phyloP scores from a whole-genome alignment of 2,888 invertebrate genomes.

The Smittia sp. region DNA sequence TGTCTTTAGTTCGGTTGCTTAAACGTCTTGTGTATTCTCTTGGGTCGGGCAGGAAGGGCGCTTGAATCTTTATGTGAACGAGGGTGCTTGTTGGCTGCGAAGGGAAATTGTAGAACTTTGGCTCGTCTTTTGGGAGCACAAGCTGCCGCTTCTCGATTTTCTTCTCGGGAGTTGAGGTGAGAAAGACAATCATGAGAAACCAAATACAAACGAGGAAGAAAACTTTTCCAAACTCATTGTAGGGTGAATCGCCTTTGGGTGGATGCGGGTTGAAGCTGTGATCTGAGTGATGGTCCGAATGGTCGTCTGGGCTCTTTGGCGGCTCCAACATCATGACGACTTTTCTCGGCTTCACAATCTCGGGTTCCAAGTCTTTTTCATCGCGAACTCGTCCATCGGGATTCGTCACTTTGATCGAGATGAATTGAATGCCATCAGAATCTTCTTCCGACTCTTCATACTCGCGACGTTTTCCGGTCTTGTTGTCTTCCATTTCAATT shows the following conservation, averaged over 20 bases:
- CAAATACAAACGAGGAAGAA: slow-evolving; percentile 36
- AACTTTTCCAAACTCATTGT: slow-evolving; percentile 27
- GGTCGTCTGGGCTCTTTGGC: background rate
- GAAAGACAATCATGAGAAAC: slow-evolving; percentile 42
- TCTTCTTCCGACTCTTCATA: slow-evolving; percentile 32
- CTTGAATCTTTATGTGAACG: slow-evolving; percentile 55
- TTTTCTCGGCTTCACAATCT: background rate
- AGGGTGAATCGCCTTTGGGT: slow-evolving; percentile 11
- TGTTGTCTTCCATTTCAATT: slow-evolving; percentile 25
- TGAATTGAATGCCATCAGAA: slow-evolving; percentile 46
- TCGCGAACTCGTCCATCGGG: background rate
- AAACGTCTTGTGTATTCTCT: background rate
- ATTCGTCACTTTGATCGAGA: slow-evolving; percentile 45
- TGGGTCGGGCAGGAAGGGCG: slow-evolving; percentile 55
- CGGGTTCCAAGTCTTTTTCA: background rate
- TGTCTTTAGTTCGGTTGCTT: background rate
- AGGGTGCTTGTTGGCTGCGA: slow-evolving; percentile 48
- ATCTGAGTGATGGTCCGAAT: background rate
- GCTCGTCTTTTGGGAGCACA: slow-evolving; percentile 48
- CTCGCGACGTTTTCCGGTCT: background rate
- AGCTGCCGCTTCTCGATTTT: slow-evolving; percentile 49
- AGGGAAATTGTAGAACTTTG: slow-evolving; percentile 47
- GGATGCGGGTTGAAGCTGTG: background rate
- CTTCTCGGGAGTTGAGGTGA: slow-evolving; percentile 50
- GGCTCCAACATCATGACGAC: background rate